These are phyloP conservation scores for Ascidia mentula DNA, from an alignment of 23 tunicate genomes.

Conservation along the genomic window DNA sequence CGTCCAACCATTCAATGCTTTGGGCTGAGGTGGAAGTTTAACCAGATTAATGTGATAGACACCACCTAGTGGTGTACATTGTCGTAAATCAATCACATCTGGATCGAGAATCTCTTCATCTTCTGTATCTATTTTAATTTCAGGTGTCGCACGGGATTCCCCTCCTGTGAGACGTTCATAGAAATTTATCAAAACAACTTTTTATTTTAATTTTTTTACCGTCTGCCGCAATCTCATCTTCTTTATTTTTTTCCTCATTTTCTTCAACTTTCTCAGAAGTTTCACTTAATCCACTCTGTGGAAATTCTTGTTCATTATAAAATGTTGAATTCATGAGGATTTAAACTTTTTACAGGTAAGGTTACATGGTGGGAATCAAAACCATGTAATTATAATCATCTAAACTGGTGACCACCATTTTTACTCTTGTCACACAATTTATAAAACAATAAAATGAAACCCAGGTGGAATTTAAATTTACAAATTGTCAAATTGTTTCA, in stretches of 20 bases:
- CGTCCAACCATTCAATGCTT: conserved; percentile 76
- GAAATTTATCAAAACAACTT: not conserved
- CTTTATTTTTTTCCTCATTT: conserved; percentile 20
- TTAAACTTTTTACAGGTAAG: too few relatives aligned
- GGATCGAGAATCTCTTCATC: conserved; percentile 82
- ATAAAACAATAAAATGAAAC: too few relatives aligned
- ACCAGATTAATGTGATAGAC: conserved; percentile 62
- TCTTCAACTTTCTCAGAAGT: conserved; percentile 22
- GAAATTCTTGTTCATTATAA: too few relatives aligned
- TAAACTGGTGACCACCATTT: too few relatives aligned
- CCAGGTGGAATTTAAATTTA: too few relatives aligned
- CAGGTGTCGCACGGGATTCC: conserved; percentile 1
- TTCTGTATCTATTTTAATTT: conserved; percentile 20
- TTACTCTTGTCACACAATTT: too few relatives aligned
- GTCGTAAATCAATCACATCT: conserved; percentile 87
- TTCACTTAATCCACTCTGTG: conserved; percentile 63
- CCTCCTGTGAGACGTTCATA: not conserved
- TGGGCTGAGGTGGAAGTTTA: conserved; percentile 79
- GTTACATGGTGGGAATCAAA: too few relatives aligned
- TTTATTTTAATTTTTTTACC: not conserved
- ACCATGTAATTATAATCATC: too few relatives aligned
- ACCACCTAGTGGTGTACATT: conserved; percentile 81
- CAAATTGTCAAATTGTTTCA: too few relatives aligned
- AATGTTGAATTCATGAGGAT: too few relatives aligned
- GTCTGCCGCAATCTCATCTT: conserved; percentile 40